phyloP scores from a whole-genome alignment of 2,888 invertebrate genomes.

The Girardia tigrina region DNA sequence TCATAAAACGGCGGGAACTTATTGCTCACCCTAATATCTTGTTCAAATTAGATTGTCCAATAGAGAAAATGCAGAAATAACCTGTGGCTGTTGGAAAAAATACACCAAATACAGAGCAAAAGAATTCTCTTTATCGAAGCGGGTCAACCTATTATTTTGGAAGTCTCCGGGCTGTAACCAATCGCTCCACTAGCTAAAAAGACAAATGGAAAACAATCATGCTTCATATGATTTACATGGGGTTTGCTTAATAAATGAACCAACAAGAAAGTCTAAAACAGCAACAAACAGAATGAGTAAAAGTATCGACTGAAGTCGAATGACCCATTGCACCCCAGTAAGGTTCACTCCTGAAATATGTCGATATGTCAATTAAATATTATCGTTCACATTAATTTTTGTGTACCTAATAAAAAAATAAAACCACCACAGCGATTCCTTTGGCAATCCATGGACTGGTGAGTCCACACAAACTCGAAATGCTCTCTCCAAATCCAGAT shows the following conservation, averaged over 20 bases:
- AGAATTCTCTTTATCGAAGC: conserved; percentile 59
- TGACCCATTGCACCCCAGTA: conserved; percentile 93
- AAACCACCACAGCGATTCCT: conserved; percentile 72
- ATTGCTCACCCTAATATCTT: no score
- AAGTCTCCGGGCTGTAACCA: conserved; percentile 69
- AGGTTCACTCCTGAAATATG: conserved; percentile 72
- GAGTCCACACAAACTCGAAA: conserved; percentile 66
- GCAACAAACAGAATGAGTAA: conserved; percentile 71
- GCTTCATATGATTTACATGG: no score
- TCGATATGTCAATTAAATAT: no score
- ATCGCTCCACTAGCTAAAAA: conserved; percentile 61
- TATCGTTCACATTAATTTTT: no score
- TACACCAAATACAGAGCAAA: conserved; percentile 91
- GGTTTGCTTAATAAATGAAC: conserved; percentile 68
- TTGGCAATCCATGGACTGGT: conserved; percentile 63
- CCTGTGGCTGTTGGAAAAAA: conserved; percentile 95
- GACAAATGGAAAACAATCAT: no score
- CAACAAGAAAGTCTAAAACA: conserved; percentile 79
- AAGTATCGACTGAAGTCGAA: conserved; percentile 77
- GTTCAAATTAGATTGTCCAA: no score
- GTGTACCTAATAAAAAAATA: conserved; percentile 66
- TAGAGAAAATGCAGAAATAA: conserved; percentile 24
- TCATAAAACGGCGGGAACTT: no score
- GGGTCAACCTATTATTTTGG: conserved; percentile 67
- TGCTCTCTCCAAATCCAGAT: conserved; percentile 87